Base-by-base conservation (phyloP, 2,113 vertebrate genomes). In the Zosterops hypoxanthus region DNA sequence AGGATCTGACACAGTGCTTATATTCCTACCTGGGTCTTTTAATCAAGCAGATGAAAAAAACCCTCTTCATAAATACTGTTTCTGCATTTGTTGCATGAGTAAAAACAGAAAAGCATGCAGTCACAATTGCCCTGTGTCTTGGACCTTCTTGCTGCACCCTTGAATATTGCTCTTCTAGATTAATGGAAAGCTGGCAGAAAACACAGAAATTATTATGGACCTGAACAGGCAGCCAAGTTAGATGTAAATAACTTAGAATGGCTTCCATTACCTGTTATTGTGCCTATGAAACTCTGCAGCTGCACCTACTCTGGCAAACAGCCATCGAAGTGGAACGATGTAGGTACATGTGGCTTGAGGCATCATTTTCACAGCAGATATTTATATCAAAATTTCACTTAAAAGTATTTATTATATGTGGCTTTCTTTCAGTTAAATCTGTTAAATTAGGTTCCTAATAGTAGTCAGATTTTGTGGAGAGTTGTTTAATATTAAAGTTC, bases 401-500 rank as follows among this genome's bases (percentile, higher is more conserved):
- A 25, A 41, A 95, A 50, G 50, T 78, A 12, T 76, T 95, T 82
- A 36, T 79, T 95, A 29, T 77, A 34, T 13, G 9, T 46, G 34
- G 25, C 39, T 92, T 39, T 39, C 11, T 79, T 88, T 94, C 77
- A 90, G 41, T 91, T 86, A 68, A 75, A 65, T 79, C 36, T 82
- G 18, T 92, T 85, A 76, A 82, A 65, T 72, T 4, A 24, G 75
- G 64, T 53, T 44, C 14, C 70, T 82, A 59, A 39, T 5, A 60
- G 39, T 21, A 66, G 57, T 91, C 24, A 81, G 60, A 70, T 69
- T 86, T 94, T 87, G 44, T 87, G 80, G 77, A 25, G 92, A 96
- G 60, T 92, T 96, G 56, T 90, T 93, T 61, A 55, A 82, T 93
- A 75, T 94, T 92, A 76, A 78, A 59, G 41, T 71, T 94, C 50